Base-by-base conservation (phyloP, 2,797 vertebrate genomes). In the Lemur catta region DNA sequence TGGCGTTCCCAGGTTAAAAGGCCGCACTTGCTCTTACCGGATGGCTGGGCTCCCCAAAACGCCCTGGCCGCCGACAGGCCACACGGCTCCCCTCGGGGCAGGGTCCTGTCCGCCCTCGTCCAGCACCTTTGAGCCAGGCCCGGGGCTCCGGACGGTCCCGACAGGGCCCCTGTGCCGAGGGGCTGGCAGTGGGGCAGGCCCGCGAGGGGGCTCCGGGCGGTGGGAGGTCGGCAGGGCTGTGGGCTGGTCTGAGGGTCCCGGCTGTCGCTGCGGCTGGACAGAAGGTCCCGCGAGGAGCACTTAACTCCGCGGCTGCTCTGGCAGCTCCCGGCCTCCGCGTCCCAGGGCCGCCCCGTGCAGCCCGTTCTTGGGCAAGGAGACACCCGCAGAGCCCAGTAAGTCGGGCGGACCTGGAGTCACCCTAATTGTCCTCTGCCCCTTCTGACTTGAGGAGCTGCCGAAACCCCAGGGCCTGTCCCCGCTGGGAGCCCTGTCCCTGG, bases 391-490 rank as follows among this genome's bases (percentile, higher is more conserved):
- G n/a, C 41, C 26, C 43, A 17, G 0, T 2, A 2, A 38, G 8
- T 7, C 1, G 7, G 18, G 55, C 2, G 1, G 30, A 6, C 57
- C 6, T 3, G 13, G 22, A 30, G 14, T 15, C 48, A 26, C 30
- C 3, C 65, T 14, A 41, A 6, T 24, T 2, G 13, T 0, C 8
- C 15, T 43, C 80, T 13, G 57, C 7, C n/a, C 38, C 1, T 15
- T 43, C 52, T 52, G 33, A 30, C 28, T 35, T 2, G 14, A 2
- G 12, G 43, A 71, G 76, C 17, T 0, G 3, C 43, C 61, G 2
- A 2, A 12, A 15, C 35, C 22, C 6, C 1, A 22, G 65, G 30
- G 2, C 6, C 0, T 0, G 43, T 2, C 2, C 13, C 9, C 30
- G n/a, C 33, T 67, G 1, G 30, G 26, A 17, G 22, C 10, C 20